A percentile compares a stretch with the other conserved stretches of the same genome.
phyloP scores from a whole-genome alignment of 2,888 invertebrate genomes.

The Lacanobia wlatinum region DNA sequence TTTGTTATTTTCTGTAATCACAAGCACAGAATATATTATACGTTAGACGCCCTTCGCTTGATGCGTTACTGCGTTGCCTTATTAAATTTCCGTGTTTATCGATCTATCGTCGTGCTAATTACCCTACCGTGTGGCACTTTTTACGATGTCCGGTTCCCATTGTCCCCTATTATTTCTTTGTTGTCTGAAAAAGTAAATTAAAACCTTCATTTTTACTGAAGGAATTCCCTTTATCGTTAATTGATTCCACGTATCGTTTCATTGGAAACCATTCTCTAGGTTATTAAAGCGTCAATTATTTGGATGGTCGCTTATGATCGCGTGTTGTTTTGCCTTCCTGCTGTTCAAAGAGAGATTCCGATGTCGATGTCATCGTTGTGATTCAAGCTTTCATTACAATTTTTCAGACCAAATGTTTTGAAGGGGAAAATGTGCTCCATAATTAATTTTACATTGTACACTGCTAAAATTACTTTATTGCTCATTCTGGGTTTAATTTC shows the following conservation, averaged over 20 bases:
- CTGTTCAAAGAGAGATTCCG: constrained; percentile 39
- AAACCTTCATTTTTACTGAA: constrained; percentile 14
- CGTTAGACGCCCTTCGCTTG: constrained; percentile 61
- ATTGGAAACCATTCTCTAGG: constrained; percentile 17
- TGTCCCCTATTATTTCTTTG: constrained; percentile 29
- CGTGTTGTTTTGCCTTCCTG: constrained; percentile 46
- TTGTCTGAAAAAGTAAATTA: constrained; percentile 21
- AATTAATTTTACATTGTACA: constrained; percentile 54
- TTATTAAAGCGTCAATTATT: constrained; percentile 45
- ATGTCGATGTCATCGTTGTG: constrained; percentile 21
- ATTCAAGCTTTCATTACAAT: constrained; percentile 35
- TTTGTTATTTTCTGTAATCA: constrained; percentile 85
- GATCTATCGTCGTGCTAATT: constrained; percentile 47
- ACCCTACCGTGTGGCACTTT: constrained; percentile 30
- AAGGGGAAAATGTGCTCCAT: constrained; percentile 34
- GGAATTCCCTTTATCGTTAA: constrained; percentile 15
- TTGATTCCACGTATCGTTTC: constrained; percentile 32
- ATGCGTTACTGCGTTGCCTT: constrained; percentile 58
- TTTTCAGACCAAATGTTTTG: constrained; percentile 39
- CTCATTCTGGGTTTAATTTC: constrained; percentile 40
- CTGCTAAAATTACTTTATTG: constrained; percentile 46
- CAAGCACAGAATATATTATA: constrained; percentile 78
- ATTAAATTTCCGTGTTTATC: constrained; percentile 42
- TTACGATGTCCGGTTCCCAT: constrained; percentile 35
- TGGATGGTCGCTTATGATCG: constrained; percentile 30